Evolutionary conservation across 92 coral and sea anemone genomes (phyloP).

Genomic region (Siderastrea siderea): DNA sequence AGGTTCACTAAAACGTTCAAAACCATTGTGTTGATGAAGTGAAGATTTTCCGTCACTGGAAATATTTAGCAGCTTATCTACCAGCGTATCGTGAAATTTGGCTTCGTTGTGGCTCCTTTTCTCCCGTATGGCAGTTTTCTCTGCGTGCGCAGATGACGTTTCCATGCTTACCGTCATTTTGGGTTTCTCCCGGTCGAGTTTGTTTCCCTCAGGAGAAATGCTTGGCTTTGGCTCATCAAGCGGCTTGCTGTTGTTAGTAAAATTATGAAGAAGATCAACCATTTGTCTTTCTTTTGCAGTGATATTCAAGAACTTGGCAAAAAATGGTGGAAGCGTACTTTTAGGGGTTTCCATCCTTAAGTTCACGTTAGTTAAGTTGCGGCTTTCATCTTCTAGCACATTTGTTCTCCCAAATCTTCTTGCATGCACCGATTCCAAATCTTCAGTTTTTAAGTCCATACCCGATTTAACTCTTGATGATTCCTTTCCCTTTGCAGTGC

Average conservation of each 20-base stretch:
- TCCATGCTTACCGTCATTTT: neutral
- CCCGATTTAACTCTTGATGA: neutral
- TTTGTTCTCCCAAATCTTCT: slow-evolving; percentile 28
- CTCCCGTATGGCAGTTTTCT: neutral
- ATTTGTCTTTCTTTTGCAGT: slow-evolving; percentile 37
- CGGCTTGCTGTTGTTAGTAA: neutral
- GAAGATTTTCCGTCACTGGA: neutral
- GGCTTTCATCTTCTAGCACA: neutral
- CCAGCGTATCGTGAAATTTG: slow-evolving; percentile 7
- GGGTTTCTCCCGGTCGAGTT: neutral
- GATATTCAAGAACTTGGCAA: slow-evolving; percentile 31
- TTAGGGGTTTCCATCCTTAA: neutral
- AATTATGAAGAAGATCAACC: slow-evolving; percentile 37
- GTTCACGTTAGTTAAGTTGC: neutral
- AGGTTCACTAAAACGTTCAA: neutral
- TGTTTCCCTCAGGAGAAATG: neutral
- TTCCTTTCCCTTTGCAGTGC: neutral
- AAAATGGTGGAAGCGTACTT: slow-evolving; percentile 33
- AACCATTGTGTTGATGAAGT: neutral
- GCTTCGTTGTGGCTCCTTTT: slow-evolving; percentile 4
- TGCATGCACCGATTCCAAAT: slow-evolving; percentile 20
- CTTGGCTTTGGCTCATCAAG: neutral
- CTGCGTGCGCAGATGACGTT: neutral
- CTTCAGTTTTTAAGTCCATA: neutral
- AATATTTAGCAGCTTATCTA: slow-evolving; percentile 6